phyloP scores from a whole-genome alignment of 2,113 vertebrate genomes.

The Donacobius atricapilla region DNA sequence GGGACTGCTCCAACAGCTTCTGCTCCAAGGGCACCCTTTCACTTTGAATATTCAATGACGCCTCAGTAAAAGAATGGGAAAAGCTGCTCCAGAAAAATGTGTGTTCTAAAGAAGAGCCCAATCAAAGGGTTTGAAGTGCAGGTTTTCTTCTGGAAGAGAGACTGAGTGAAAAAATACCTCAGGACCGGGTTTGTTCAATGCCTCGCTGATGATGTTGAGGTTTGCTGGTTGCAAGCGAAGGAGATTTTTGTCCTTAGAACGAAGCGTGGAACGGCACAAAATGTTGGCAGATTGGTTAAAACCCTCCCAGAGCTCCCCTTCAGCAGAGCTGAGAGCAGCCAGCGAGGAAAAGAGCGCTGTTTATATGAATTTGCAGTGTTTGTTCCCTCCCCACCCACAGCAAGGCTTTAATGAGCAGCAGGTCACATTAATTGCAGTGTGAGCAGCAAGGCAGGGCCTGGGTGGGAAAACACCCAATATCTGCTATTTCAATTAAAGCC shows the following conservation, averaged over 20 bases:
- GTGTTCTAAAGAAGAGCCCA: neutral
- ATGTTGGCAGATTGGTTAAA: neutral
- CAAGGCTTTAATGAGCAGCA: neutral
- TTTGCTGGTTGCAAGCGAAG: neutral
- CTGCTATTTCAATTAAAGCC: neutral
- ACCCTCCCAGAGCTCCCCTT: neutral
- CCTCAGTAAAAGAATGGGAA: neutral
- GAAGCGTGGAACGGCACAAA: neutral
- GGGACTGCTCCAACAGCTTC: neutral
- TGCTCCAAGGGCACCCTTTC: neutral
- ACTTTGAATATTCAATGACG: neutral
- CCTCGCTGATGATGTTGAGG: neutral
- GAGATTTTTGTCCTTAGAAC: neutral
- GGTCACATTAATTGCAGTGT: neutral
- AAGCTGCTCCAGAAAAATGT: neutral
- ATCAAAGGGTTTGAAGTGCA: neutral
- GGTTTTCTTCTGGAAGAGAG: neutral
- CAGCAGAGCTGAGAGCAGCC: neutral
- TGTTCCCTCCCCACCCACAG: neutral
- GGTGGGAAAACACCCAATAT: too few relatives aligned
- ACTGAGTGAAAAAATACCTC: neutral
- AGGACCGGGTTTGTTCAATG: neutral
- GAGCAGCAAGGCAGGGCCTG: neutral
- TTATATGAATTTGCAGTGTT: fast-evolving
- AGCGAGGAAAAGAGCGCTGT: neutral